Conservation (phyloP, 2,888 invertebrate genomes). For the Nephrotoma guestfalica region DNA sequence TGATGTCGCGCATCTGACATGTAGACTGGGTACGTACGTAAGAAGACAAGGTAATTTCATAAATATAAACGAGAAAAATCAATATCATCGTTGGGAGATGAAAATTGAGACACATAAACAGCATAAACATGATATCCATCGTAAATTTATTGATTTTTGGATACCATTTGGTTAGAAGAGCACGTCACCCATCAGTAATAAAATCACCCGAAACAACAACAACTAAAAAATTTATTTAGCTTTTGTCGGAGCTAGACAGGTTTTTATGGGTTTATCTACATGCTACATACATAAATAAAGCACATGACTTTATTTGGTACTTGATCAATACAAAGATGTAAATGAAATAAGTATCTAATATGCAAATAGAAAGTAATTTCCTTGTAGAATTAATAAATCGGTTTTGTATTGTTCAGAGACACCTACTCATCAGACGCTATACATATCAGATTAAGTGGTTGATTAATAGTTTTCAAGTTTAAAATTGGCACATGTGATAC, state of each 20-base stretch:
- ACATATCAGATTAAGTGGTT: neutral
- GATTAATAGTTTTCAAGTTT: neutral
- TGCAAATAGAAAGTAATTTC: neutral
- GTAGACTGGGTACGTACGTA: neutral
- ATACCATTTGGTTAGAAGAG: neutral
- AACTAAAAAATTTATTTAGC: neutral
- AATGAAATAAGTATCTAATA: neutral
- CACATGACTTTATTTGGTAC: neutral
- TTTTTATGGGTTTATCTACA: neutral
- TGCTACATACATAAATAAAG: neutral
- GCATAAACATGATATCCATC: neutral
- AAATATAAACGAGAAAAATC: neutral
- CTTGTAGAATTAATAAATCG: neutral
- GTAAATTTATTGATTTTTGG: neutral
- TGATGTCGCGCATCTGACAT: neutral
- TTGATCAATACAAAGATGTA: neutral
- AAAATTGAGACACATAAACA: neutral
- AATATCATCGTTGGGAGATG: neutral
- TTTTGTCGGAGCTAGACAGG: neutral
- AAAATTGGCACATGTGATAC: neutral
- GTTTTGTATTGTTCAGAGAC: neutral
- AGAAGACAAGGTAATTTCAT: neutral
- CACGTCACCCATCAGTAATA: neutral
- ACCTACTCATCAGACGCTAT: neutral
- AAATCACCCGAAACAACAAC: neutral